These are phyloP conservation scores for Hirudo medicinalis DNA, from an alignment of 1,140 invertebrate species.

Conservation along the genomic window DNA sequence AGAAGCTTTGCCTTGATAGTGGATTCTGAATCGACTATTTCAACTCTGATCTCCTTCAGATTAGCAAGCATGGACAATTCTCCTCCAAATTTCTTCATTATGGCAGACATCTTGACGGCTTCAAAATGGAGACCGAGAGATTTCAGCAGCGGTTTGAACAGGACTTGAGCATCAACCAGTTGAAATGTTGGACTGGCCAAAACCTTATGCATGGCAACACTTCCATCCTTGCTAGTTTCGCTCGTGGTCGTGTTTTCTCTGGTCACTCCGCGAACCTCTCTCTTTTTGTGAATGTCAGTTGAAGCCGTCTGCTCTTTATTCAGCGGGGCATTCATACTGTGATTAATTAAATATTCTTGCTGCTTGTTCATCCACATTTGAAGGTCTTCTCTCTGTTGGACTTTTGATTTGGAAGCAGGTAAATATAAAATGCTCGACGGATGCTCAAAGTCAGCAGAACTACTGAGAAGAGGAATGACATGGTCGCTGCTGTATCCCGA, in stretches of 20 bases:
- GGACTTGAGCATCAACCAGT: slow-evolving; percentile 61
- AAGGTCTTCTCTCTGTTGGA: background rate
- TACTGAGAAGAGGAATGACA: background rate
- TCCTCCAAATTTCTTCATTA: slow-evolving; percentile 65
- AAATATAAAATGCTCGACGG: background rate
- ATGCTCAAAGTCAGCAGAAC: background rate
- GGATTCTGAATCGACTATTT: slow-evolving; percentile 64
- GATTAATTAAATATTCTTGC: background rate
- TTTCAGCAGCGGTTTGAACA: slow-evolving; percentile 39
- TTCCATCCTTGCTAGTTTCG: slow-evolving; percentile 27
- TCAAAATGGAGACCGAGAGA: slow-evolving; percentile 38
- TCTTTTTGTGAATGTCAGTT: background rate
- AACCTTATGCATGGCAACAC: slow-evolving; percentile 27
- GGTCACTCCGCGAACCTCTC: background rate
- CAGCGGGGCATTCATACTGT: background rate
- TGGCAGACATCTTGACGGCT: slow-evolving; percentile 35
- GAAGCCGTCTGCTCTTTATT: background rate
- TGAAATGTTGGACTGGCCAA: slow-evolving; percentile 36
- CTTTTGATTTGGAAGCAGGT: background rate
- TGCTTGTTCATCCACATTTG: slow-evolving; percentile 6
- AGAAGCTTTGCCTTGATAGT: background rate
- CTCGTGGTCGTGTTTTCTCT: slow-evolving; percentile 18
- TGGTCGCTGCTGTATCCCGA: slow-evolving; percentile 3
- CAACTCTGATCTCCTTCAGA: slow-evolving; percentile 73
- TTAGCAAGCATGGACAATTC: slow-evolving; percentile 72